phyloP scores from a whole-genome alignment of 2,888 invertebrate genomes.

The Hololepta plana region DNA sequence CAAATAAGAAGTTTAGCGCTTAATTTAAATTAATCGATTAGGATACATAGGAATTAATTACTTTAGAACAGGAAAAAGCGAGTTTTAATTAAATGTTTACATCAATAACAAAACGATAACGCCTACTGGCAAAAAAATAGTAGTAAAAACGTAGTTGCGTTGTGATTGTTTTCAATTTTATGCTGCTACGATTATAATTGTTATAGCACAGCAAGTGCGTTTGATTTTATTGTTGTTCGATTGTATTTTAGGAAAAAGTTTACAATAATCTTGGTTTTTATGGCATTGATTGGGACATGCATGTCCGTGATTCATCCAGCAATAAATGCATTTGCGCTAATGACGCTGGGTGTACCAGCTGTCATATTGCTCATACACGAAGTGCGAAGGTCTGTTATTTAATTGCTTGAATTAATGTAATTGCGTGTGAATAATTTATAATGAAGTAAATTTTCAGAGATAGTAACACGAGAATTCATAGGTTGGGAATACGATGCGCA shows the following conservation, averaged over 20 bases:
- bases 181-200: too few species aligned
- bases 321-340: constrained; percentile 67
- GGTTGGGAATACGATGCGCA: constrained; percentile 51
- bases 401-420: constrained; percentile 5
- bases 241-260: constrained; percentile 40
- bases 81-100: too few species aligned
- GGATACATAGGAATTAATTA: too few species aligned
- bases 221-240: too few species aligned
- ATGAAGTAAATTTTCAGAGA: constrained; percentile 24
- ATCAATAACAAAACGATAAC: too few species aligned
- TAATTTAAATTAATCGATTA: constrained; percentile 10
- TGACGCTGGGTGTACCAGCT: constrained; percentile 54
- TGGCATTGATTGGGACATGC: constrained; percentile 45
- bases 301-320: constrained; percentile 57
- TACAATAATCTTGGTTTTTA: constrained; percentile 36
- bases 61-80: too few species aligned
- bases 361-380: constrained; percentile 47
- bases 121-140: too few species aligned
- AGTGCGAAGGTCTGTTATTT: constrained; percentile 38
- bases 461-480: constrained; percentile 44
- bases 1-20: background rate
- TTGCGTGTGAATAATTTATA: constrained; percentile 1
- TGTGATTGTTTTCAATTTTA: too few species aligned
- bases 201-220: too few species aligned
- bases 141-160: too few species aligned